A percentile compares a stretch with the other conserved stretches of the same genome.
phyloP scores from a whole-genome alignment of 2,888 invertebrate species.

The Drosophila mimetica region DNA sequence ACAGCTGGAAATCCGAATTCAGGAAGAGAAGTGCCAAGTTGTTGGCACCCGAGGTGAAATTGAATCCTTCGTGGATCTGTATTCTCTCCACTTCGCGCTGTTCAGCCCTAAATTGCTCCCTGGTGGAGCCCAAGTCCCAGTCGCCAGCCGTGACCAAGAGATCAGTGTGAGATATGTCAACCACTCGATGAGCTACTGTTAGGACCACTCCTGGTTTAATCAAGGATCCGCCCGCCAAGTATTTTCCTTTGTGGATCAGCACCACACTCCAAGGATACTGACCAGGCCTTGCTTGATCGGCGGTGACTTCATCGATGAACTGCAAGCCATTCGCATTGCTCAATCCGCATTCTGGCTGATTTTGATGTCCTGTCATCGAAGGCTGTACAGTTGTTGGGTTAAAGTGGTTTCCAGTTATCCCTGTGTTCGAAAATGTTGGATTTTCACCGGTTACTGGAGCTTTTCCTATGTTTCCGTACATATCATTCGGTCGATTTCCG shows the following conservation, averaged over 20 bases:
- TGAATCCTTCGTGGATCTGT: background rate
- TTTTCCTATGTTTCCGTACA: no score
- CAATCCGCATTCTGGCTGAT: background rate
- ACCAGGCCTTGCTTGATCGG: background rate
- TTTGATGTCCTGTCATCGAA: background rate
- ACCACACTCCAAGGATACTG: background rate
- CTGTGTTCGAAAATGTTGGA: no score
- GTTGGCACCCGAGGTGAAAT: background rate
- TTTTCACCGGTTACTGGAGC: no score
- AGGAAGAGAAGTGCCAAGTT: background rate
- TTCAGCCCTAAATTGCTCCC: background rate
- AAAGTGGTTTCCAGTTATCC: no score
- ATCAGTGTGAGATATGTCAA: accelerated
- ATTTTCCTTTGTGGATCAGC: background rate
- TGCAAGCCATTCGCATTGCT: background rate
- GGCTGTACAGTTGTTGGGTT: background rate
- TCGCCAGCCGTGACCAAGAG: slow-evolving; percentile 1
- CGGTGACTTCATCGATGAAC: accelerated
- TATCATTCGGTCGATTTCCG: no score
- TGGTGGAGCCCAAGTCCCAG: background rate
- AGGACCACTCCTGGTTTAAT: background rate
- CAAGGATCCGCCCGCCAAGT: background rate
- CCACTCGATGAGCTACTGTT: background rate
- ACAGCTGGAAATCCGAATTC: background rate
- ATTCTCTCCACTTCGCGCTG: background rate